Percentiles rank a stretch among this genome's conserved stretches.
phyloP scores from a whole-genome alignment of 2,113 vertebrate genomes.

The Cyanoramphus novaezelandiae region DNA sequence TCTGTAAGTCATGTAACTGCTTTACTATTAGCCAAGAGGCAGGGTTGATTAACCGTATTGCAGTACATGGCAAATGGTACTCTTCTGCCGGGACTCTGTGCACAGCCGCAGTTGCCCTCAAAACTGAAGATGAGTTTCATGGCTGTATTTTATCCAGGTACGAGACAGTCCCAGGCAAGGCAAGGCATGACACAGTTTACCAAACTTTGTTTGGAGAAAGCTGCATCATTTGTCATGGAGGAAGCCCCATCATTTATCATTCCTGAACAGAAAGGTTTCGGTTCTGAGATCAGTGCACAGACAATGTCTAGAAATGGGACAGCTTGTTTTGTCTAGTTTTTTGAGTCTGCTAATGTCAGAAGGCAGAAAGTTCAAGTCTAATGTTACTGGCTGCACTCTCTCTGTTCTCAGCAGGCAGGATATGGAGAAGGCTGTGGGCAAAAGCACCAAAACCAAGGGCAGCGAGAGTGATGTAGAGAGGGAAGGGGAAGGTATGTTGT shows the following conservation, averaged over 20 bases:
- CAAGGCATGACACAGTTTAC: background rate
- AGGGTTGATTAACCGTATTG: background rate
- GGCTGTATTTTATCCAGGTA: background rate
- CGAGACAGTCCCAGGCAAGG: background rate
- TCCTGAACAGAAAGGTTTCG: background rate
- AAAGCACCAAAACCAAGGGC: background rate
- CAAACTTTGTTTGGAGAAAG: background rate
- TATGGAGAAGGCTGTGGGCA: background rate
- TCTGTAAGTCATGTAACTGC: background rate
- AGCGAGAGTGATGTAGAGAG: background rate
- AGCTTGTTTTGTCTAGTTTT: constrained; percentile 49
- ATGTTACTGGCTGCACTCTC: background rate
- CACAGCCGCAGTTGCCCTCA: background rate
- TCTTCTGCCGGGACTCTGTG: background rate
- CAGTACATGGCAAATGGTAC: background rate
- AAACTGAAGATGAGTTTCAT: background rate
- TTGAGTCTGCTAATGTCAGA: background rate
- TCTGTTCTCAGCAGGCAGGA: background rate
- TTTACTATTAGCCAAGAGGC: background rate
- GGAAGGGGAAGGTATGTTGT: background rate
- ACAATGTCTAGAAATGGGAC: background rate
- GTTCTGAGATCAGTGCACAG: background rate
- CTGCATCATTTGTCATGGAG: background rate
- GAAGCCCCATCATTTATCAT: background rate
- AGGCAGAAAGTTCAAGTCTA: constrained; percentile 22